Evolutionary conservation across 2,797 vertebrate species (phyloP), one percentile per base, ranked within the genome.

Genomic region (Neomorphus geoffroyi): DNA sequence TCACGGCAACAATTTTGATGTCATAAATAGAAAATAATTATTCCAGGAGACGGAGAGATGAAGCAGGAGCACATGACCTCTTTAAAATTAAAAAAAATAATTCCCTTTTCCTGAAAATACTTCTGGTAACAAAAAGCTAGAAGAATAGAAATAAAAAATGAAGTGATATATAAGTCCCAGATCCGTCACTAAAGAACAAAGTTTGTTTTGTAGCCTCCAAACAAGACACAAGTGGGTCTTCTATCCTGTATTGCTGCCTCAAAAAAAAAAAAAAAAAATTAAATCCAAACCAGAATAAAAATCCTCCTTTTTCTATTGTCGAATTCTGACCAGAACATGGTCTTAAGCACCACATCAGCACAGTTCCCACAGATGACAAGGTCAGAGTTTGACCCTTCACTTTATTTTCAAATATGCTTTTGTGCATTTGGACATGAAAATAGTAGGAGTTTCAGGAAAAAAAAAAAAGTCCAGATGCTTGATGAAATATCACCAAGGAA

Each of bases 341-440:
- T 83, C 82, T 92, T 73, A 74, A 90, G 54, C 33, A 88, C 11
- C 56, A 58, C 58, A 65, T 77, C 67, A 82, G 24, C 65, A 50
- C 50, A 78, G 90, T 97, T 97, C 95, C 94, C 96, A 97, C 95
- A 94, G 96, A 92, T 92, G 53, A 86, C 48, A 77, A 91, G 94
- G 95, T 94, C 95, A 94, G 64, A 71, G 45, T 85, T 70, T 90
- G 93, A 97, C 91, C 96, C 37, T 83, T 82, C 39, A 8, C 41
- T 95, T 90, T 97, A 96, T 96, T 95, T 96, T 96, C 94, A 90
- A 92, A 96, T 73, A 88, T 28, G 45, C 5, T 77, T 91, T 93
- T 89, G 90, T 80, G 22, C 56, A 86, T 94, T 94, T 92, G 45
- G 58, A 79, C 39, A 93, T 81, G 32, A 28, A 74, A 88, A 28